These are phyloP conservation scores for Drosophila fuyamai DNA, from an alignment of 1,140 invertebrate genomes.

Conservation along the genomic window DNA sequence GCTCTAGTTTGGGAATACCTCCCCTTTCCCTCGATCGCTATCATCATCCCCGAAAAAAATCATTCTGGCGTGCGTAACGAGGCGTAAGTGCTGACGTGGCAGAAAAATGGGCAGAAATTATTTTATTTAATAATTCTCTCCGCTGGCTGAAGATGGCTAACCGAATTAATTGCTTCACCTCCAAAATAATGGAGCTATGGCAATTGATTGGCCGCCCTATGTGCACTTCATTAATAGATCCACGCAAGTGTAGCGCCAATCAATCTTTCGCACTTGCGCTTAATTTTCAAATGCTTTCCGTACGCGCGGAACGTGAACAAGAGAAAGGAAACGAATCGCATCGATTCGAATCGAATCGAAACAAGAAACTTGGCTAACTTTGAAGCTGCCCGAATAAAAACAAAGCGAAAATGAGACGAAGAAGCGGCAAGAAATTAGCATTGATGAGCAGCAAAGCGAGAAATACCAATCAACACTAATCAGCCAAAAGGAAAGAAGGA, in stretches of 20 bases:
- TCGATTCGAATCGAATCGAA: slow-evolving; percentile 5
- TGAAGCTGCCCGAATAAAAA: slow-evolving; percentile 37
- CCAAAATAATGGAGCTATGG: background rate
- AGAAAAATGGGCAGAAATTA: slow-evolving; percentile 74
- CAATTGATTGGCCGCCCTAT: slow-evolving; percentile 64
- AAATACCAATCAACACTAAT: slow-evolving; percentile 84
- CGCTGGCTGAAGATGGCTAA: slow-evolving; percentile 26
- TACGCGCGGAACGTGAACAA: slow-evolving; percentile 28
- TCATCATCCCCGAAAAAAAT: slow-evolving; percentile 11
- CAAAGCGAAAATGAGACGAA: slow-evolving; percentile 9
- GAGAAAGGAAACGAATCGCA: slow-evolving; percentile 20
- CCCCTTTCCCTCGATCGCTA: slow-evolving; percentile 35
- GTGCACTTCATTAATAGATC: slow-evolving; percentile 72
- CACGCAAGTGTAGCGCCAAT: slow-evolving; percentile 70
- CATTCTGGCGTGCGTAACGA: slow-evolving; percentile 68
- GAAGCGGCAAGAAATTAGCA: slow-evolving; percentile 71
- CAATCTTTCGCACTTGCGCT: slow-evolving; percentile 79
- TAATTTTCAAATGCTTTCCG: slow-evolving; percentile 57
- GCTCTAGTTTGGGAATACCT: slow-evolving; percentile 16
- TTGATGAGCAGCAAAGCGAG: slow-evolving; percentile 83
- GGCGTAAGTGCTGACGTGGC: slow-evolving; percentile 81
- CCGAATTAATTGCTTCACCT: slow-evolving; percentile 62
- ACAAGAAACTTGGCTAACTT: slow-evolving; percentile 59
- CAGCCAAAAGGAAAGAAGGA: slow-evolving; percentile 52
- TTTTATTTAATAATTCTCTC: slow-evolving; percentile 74